Evolutionary conservation across 2,888 invertebrate genomes (phyloP).

Genomic region (Homarus gammarus): DNA sequence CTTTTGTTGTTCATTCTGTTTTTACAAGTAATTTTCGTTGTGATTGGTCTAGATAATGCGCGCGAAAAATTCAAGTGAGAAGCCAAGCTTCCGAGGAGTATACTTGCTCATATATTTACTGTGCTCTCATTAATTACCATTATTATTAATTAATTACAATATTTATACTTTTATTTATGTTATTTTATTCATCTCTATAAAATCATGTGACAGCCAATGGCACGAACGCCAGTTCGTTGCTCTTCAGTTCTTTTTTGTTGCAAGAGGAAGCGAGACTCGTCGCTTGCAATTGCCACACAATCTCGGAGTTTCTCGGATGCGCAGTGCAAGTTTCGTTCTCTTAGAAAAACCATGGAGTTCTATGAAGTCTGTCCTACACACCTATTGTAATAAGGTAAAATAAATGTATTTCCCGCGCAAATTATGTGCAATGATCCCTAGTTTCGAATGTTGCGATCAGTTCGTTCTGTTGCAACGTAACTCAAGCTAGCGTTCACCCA

Average conservation of each 20-base stretch:
- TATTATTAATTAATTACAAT: background rate
- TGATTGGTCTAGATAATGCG: slow-evolving; percentile 47
- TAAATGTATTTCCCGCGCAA: background rate
- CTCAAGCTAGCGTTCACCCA: slow-evolving; percentile 39
- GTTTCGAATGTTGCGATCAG: slow-evolving; percentile 28
- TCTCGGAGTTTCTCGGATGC: slow-evolving; percentile 20
- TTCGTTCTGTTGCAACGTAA: slow-evolving; percentile 39
- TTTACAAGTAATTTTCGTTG: slow-evolving; percentile 8
- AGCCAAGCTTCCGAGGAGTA: slow-evolving; percentile 21
- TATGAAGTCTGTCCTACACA: slow-evolving; percentile 7
- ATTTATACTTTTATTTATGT: background rate
- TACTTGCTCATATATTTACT: background rate
- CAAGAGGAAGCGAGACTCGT: slow-evolving; percentile 60
- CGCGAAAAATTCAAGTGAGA: slow-evolving; percentile 45
- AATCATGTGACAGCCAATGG: background rate
- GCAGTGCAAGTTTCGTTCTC: slow-evolving; percentile 3
- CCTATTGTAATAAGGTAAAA: slow-evolving; percentile 39
- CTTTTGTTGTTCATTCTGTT: background rate
- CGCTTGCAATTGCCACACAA: slow-evolving; percentile 52
- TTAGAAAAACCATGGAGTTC: background rate
- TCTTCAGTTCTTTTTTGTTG: slow-evolving; percentile 64
- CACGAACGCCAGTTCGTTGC: slow-evolving; percentile 49
- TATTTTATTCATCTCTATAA: background rate
- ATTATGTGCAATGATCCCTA: slow-evolving; percentile 26
- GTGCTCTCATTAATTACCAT: background rate